phyloP scores from a whole-genome alignment of 37 sponge, comb jelly and placozoan species.

The Petrosia ficiformis region DNA sequence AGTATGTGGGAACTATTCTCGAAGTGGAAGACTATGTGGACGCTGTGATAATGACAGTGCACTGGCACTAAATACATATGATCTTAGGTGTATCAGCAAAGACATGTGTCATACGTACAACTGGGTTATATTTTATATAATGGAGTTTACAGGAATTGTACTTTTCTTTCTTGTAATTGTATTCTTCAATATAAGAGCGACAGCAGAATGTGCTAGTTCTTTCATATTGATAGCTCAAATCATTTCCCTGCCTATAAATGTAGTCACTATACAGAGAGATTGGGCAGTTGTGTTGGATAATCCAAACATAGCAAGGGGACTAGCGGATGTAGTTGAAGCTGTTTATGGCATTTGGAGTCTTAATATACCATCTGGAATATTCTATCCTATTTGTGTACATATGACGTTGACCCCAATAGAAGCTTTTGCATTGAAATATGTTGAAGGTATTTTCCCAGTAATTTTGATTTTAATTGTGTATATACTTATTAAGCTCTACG shows the following conservation, averaged over 20 bases:
- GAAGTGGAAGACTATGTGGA: slow-evolving; percentile 1
- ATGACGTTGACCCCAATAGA: background rate
- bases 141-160: background rate
- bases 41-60: background rate
- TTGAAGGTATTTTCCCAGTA: background rate
- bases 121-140: background rate
- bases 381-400: background rate
- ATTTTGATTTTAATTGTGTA: background rate
- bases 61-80: background rate
- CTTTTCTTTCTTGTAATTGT: background rate
- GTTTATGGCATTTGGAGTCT: slow-evolving; percentile 1
- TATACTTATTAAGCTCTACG: background rate
- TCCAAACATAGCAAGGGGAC: background rate
- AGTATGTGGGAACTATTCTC: background rate
- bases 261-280: background rate
- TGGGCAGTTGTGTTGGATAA: background rate
- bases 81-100: background rate
- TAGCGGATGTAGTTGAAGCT: background rate
- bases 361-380: background rate
- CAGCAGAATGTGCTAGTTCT: background rate
- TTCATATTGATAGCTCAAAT: slow-evolving; percentile 4
- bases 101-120: background rate
- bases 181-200: background rate
- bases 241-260: background rate
- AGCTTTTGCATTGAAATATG: background rate